Conservation (phyloP, 2,797 vertebrate genomes). For the Channallabes apus region DNA sequence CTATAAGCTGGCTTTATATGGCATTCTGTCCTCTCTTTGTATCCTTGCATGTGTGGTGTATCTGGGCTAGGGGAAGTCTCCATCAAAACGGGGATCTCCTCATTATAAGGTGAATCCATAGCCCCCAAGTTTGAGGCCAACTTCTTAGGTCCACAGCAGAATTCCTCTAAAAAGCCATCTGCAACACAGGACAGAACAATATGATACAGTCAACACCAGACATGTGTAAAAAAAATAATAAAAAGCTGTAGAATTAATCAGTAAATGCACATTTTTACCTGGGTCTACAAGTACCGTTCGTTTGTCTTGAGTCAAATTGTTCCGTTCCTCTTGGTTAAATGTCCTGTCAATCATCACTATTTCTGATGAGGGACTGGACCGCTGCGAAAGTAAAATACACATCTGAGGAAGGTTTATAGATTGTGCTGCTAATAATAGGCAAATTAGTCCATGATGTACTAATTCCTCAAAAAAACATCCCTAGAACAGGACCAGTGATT, state of each 20-base stretch:
- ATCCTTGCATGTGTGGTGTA: constrained; percentile 51
- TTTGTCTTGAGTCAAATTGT: constrained; percentile 91
- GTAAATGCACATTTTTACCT: constrained; percentile 72
- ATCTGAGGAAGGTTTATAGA: background rate
- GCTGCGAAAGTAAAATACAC: constrained; percentile 67
- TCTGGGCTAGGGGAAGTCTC: constrained; percentile 48
- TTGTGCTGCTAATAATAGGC: background rate
- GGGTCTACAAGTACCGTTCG: constrained; percentile 91
- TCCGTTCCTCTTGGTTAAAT: constrained; percentile 96
- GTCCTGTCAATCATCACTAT: constrained; percentile 98
- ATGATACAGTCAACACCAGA: background rate
- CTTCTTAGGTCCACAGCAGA: constrained; percentile 88
- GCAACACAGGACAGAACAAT: constrained; percentile 43
- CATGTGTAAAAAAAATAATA: background rate
- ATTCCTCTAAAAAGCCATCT: constrained; percentile 94
- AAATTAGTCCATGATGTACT: background rate
- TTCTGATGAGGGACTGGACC: constrained; percentile 92
- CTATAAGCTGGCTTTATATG: constrained; percentile 67
- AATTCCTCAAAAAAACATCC: background rate
- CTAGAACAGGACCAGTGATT: background rate
- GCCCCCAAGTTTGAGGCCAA: constrained; percentile 57
- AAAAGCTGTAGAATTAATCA: background rate
- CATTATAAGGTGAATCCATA: constrained; percentile 56
- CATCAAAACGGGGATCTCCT: constrained; percentile 53
- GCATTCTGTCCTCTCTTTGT: constrained; percentile 36